These are phyloP conservation scores for cat (Felis catus) DNA, from an alignment of 2,113 vertebrate species.

Conservation along the genomic window DNA sequence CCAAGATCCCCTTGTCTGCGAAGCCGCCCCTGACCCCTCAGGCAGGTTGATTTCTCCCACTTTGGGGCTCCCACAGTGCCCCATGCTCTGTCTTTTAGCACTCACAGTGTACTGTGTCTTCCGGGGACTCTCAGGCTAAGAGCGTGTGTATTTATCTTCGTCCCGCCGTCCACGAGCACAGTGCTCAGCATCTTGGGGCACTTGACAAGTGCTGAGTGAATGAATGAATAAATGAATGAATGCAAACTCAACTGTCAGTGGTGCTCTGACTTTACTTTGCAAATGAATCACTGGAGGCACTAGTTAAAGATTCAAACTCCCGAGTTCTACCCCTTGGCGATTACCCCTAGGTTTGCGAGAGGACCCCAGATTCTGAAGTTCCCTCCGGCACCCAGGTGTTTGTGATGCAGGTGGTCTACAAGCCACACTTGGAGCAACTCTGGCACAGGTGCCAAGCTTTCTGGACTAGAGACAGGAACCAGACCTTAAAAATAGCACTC, in stretches of 20 bases:
- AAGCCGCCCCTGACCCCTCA: neutral
- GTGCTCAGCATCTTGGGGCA: neutral
- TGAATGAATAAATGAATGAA: neutral
- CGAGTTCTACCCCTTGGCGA: neutral
- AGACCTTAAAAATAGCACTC: constrained; percentile 60
- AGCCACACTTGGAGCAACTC: neutral
- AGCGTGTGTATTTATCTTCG: neutral
- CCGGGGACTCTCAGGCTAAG: neutral
- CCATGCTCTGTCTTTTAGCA: neutral
- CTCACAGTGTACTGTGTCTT: neutral
- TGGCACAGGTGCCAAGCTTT: constrained; percentile 62
- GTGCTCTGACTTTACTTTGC: neutral
- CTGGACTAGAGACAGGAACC: constrained; percentile 59
- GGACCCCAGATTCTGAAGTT: neutral
- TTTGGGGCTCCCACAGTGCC: too few relatives aligned
- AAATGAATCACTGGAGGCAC: neutral
- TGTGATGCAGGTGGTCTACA: neutral
- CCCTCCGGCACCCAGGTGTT: neutral
- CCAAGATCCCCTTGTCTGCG: neutral
- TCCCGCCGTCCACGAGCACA: neutral
- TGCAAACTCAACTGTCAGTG: neutral
- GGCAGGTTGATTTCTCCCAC: neutral
- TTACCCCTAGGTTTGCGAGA: neutral
- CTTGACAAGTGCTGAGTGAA: neutral
- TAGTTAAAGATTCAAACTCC: neutral